phyloP scores from a whole-genome alignment of 2,113 vertebrate species.

The Hystrix cristata region DNA sequence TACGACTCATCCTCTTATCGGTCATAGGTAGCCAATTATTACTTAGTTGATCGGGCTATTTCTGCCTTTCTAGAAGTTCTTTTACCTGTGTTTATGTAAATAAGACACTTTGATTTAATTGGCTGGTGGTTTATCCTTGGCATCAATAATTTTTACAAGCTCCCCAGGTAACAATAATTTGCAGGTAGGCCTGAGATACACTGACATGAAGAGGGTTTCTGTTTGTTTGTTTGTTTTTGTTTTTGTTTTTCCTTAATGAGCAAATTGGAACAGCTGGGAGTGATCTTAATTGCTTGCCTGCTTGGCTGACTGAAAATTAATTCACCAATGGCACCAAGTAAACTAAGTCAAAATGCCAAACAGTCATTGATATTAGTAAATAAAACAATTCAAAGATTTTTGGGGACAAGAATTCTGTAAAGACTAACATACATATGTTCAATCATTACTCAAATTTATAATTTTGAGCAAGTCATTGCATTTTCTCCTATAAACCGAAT shows the following conservation, averaged over 20 bases:
- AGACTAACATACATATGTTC: background rate
- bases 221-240: background rate
- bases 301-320: background rate
- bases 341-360: slow-evolving; percentile 7
- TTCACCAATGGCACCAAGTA: slow-evolving; percentile 15
- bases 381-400: background rate
- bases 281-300: slow-evolving; percentile 27
- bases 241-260: background rate
- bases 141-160: slow-evolving; percentile 29
- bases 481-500: background rate
- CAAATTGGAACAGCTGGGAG: background rate
- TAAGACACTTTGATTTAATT: background rate
- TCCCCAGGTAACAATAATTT: background rate
- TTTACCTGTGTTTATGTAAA: background rate
- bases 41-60: background rate
- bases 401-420: background rate
- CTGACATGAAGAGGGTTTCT: background rate
- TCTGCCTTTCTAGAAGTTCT: background rate
- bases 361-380: background rate
- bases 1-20: background rate
- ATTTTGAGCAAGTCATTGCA: background rate
- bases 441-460: background rate
- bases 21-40: background rate
- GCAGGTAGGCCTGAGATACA: background rate
- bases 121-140: background rate